Evolutionary conservation across 2,113 vertebrate genomes (phyloP).

Genomic region (Lasiurus cinereus): DNA sequence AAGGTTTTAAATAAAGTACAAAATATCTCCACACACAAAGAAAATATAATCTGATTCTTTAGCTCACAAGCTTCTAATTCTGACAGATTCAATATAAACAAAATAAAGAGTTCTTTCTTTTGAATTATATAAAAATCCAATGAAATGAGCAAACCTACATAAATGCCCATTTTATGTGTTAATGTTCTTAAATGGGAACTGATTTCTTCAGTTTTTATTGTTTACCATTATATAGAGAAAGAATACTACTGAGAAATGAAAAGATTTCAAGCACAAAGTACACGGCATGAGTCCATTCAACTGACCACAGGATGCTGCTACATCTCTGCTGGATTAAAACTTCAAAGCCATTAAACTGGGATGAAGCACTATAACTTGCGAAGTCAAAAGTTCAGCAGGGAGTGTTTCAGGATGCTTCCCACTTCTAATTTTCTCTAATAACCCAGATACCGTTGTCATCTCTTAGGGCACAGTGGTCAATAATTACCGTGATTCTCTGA

Average conservation of each 20-base stretch:
- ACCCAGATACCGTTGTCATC: slow-evolving; percentile 33
- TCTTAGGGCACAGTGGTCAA: background rate
- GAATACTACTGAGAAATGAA: slow-evolving; percentile 66
- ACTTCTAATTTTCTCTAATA: slow-evolving; percentile 69
- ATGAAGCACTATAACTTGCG: slow-evolving; percentile 60
- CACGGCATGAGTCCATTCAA: slow-evolving; percentile 48
- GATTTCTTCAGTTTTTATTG: slow-evolving; percentile 34
- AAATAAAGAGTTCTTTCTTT: background rate
- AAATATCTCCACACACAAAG: background rate
- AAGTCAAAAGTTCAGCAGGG: slow-evolving; percentile 75
- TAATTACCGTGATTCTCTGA: background rate
- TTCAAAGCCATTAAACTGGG: slow-evolving; percentile 83
- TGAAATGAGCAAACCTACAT: slow-evolving; percentile 61
- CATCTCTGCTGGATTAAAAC: slow-evolving; percentile 72
- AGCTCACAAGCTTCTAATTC: background rate
- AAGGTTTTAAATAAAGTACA: background rate
- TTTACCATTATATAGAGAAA: slow-evolving; percentile 46
- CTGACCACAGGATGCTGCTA: slow-evolving; percentile 80
- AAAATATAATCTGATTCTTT: slow-evolving; percentile 5
- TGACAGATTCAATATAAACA: background rate
- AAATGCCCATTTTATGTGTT: slow-evolving; percentile 62
- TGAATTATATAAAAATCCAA: background rate
- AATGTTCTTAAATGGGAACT: slow-evolving; percentile 54
- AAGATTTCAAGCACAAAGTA: slow-evolving; percentile 20
- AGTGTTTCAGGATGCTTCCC: slow-evolving; percentile 65